phyloP scores from a whole-genome alignment of 2,888 invertebrate species.

The Hydriomena furcata region DNA sequence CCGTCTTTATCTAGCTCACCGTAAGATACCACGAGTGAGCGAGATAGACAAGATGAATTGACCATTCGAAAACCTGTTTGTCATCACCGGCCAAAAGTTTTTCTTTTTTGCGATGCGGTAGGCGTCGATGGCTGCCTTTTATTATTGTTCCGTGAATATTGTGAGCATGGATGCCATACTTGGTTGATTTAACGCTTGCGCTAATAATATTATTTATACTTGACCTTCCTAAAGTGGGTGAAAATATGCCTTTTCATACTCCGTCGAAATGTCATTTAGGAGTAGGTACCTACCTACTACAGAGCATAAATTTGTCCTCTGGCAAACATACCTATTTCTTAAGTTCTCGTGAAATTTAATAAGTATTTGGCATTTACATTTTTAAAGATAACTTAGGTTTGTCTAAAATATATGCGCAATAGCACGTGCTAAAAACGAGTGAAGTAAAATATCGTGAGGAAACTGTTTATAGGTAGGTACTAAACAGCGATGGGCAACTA shows the following conservation, averaged over 20 bases:
- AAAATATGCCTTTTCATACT: slow-evolving; percentile 1
- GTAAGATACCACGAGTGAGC: slow-evolving; percentile 31
- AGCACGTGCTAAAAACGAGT: no score
- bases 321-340: no score
- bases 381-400: no score
- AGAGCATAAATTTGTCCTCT: no score
- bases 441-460: no score
- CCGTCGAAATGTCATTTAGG: slow-evolving; percentile 17
- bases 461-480: no score
- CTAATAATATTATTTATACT: slow-evolving; percentile 21
- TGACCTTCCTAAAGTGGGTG: slow-evolving; percentile 19
- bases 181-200: slow-evolving; percentile 30
- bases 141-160: slow-evolving; percentile 66
- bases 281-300: no score
- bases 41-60: slow-evolving; percentile 62
- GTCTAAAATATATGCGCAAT: no score
- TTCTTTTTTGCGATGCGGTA: slow-evolving; percentile 65
- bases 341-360: no score
- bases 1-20: slow-evolving; percentile 42
- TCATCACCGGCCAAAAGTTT: slow-evolving; percentile 63
- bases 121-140: slow-evolving; percentile 70
- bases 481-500: no score
- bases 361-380: no score
- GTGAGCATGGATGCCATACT: slow-evolving; percentile 47
- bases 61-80: slow-evolving; percentile 74